Evolutionary conservation across 2,888 invertebrate genomes (phyloP).

Genomic region (Apotomis betuletana): DNA sequence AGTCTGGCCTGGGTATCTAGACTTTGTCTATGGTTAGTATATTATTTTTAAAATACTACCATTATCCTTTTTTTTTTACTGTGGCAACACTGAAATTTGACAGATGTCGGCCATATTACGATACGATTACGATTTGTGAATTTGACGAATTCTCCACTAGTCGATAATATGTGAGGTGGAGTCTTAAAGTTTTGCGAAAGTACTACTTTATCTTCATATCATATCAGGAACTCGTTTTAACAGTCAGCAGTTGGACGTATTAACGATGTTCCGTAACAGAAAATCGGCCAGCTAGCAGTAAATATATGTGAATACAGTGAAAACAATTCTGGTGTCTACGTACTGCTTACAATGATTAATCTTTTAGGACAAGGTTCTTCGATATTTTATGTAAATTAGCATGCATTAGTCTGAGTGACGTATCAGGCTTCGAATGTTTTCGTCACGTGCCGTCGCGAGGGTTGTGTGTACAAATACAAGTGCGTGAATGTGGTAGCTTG

Average conservation of each 20-base stretch:
- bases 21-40: conserved; percentile 16
- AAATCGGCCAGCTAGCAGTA: conserved; percentile 30
- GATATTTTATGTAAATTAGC: conserved; percentile 75
- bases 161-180: conserved; percentile 47
- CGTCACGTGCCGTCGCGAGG: conserved; percentile 42
- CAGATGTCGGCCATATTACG: conserved; percentile 73
- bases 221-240: conserved; percentile 41
- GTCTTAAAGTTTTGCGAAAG: conserved; percentile 36
- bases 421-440: conserved; percentile 44
- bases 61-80: conserved; percentile 42
- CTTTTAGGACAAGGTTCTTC: conserved; percentile 76
- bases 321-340: conserved; percentile 75
- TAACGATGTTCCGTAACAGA: conserved; percentile 16
- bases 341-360: conserved; percentile 77
- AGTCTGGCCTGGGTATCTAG: no score
- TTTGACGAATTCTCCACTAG: conserved; percentile 52
- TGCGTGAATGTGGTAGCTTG: conserved; percentile 35
- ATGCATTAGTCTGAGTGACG: conserved; percentile 59
- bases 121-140: conserved; percentile 54
- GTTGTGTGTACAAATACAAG: conserved; percentile 48
- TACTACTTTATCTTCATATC: conserved; percentile 38
- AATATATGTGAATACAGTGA: conserved; percentile 63
- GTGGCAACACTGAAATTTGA: conserved; percentile 52
- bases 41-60: conserved; percentile 22
- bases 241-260: conserved; percentile 17